Base-by-base conservation (phyloP, 2,888 invertebrate species). In the Sinopyrophorus schimmeli region DNA sequence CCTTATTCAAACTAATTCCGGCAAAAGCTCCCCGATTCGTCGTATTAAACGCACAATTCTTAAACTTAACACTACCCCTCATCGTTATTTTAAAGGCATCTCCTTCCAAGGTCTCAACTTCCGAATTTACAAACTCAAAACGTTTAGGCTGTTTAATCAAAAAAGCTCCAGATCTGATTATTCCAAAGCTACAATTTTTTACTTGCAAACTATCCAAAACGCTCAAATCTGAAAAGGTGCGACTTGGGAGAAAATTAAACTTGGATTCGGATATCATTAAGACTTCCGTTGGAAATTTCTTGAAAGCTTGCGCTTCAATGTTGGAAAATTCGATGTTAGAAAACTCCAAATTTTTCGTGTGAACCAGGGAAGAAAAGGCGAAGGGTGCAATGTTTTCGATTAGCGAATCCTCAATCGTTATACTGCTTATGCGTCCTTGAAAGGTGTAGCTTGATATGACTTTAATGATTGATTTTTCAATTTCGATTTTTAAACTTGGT, bases 221-320 rank as follows among this genome's bases (percentile, higher is more conserved):
- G 61, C 84, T 84, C 34, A 90, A 74, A 61, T 90, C 88, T 46
- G 86, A 86, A 66, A 89, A 79, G 46, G 83, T 80, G 51, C 86
- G 78, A 59, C 88, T 87, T 3, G 87, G 87, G 48, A 89, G 68
- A 37, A 74, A 66, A 1, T 75, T 76, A 16, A 87, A 79, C 6
- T 65, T 72, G 12, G 85, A 82, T 2, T 84, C 82, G 26, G 77
- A 76, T 37, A 91, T 70, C 55, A 80, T 75, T 54, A 91, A 77
- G 56, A 80, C 80, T 20, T 80, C 78, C 0, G 86, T 81, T 15
- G 82, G 80, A 65, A 91, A 88, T 71, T 88, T 88, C 64, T 89
- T 91, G 63, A 91, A 89, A 1, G 88, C 82, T 72, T 89, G 82
- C 24, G 79, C 79, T 57, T 86, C 83, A 31, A 89, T 77, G 34